A percentile compares a stretch with the other conserved stretches of the same genome.
phyloP scores from a whole-genome alignment of 2,888 invertebrate species.

The Serripes groenlandicus region DNA sequence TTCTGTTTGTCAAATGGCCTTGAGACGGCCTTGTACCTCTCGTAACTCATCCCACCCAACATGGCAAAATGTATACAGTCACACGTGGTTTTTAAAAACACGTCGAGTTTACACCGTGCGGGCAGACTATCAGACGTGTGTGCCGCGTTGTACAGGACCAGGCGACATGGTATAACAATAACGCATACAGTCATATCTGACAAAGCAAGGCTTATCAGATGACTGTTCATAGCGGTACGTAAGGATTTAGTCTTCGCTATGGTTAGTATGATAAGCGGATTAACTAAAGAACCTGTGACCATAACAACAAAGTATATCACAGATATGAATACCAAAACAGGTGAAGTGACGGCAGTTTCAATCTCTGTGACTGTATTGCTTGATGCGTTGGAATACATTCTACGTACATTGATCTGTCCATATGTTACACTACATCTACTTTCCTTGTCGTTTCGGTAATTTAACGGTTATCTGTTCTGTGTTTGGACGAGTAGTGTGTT shows the following conservation, averaged over 20 bases:
- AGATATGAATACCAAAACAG: background rate
- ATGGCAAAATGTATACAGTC: constrained; percentile 74
- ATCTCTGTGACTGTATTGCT: background rate
- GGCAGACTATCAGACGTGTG: background rate
- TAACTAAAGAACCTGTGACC: background rate
- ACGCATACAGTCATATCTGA: constrained; percentile 70
- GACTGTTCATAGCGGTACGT: constrained; percentile 72
- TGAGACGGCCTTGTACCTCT: constrained; percentile 78
- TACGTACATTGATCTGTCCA: too few species aligned
- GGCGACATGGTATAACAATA: constrained; percentile 68
- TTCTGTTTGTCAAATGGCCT: constrained; percentile 74
- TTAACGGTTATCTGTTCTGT: too few species aligned
- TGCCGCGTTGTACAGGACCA: constrained; percentile 48
- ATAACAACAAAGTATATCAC: background rate
- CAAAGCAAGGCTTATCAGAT: constrained; percentile 66
- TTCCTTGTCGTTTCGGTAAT: too few species aligned
- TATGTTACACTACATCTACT: too few species aligned
- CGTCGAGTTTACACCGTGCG: constrained; percentile 59
- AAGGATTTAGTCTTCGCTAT: constrained; percentile 52
- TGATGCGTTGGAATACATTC: too few species aligned
- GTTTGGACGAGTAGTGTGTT: too few species aligned
- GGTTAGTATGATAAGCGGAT: constrained; percentile 32
- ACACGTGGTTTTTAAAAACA: constrained; percentile 69
- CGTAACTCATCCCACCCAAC: constrained; percentile 74
- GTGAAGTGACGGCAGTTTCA: background rate